Base-by-base conservation (phyloP, 1,140 invertebrate genomes). In the Drosophila littoralis region DNA sequence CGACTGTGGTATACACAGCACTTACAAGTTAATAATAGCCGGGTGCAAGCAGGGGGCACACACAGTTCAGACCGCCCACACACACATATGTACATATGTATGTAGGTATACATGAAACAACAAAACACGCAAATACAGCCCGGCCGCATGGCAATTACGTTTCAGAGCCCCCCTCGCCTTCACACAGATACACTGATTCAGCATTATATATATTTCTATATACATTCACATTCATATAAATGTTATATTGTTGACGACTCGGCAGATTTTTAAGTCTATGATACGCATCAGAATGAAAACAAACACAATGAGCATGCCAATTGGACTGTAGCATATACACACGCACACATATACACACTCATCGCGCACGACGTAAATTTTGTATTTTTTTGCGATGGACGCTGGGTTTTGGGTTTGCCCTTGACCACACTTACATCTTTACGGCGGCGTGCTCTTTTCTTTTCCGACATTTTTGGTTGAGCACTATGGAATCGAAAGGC, bases 391-490 rank as follows among this genome's bases (percentile, higher is more conserved):
- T 63, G 45, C 64, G 15, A 55, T 40, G 38, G 50, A 28, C 17
- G 6, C n/a, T 54, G 58, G 13, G 1, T 36, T 33, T 15, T 42
- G 9, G 28, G 15, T 12, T 51, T 36, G 22, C 1, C 36, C 12
- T 36, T 22, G 2, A 42, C 12, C 13, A 33, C 7, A 92, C 91
- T 92, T 92, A 92, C 91, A 88, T 92, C 91, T 75, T 92, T 92
- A 55, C 91, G 91, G 42, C 91, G 91, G 68, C 91, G 85, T 58
- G 91, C 68, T 55, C 90, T 79, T 81, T 91, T 92, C 69, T 92
- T 92, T 72, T 92, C 91, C 40, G 91, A 92, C 91, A 92, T 92
- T 45, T 55, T 76, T 17, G 22, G 7, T 57, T 36, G 71, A 45
- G 46, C 46, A 32, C 6, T 46, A 60, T 45, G 36, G 42, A 64